Base-by-base conservation (phyloP, 2,888 invertebrate genomes). In the Unio delphinus region DNA sequence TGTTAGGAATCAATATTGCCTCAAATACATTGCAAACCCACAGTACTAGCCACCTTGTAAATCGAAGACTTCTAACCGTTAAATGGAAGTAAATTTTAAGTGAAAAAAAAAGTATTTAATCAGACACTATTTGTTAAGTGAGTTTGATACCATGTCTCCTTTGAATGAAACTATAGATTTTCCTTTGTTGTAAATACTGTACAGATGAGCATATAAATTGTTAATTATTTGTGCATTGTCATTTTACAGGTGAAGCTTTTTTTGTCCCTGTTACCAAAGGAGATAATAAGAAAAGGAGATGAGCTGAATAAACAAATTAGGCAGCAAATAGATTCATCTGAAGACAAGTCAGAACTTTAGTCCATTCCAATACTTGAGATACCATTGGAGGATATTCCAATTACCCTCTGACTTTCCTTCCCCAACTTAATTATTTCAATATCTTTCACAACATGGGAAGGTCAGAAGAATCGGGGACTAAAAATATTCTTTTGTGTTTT, bases 191-290 rank as follows among this genome's bases (percentile, higher is more conserved):
- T 63, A 63, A 65, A 28, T 18, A 30, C 26, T 64, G 18, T 55
- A 23, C 26, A 30, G 6, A 23, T 64, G 23, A 65, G 0, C 20
- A 57, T 58, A 17, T 58, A 17, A 57, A 30, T 11, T 28, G 3
- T n/a, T 20, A 54, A 34, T 64, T 7, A 26, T 28, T 55, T 6
- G 28, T 67, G 2, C 59, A 59, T 64, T 26, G 61, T 15, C 30
- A 45, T 65, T 34, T 78, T 80, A 3, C 75, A 87, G 86, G 85
- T 87, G 30, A 81, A 81, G 62, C 68, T 78, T 26, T 78, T 87
- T 15, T 73, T 86, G 79, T 83, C 84, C 1, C 61, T 83, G 45
- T 63, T 88, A 18, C 84, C 87, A 8, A 74, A 83, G 70, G 73
- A 79, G 55, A 74, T 87, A 55, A 67, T 87, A 54, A 72, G 80